A percentile compares a stretch with the other conserved stretches of the same genome.
Evolutionary conservation across 2,797 vertebrate genomes (phyloP).

Genomic region (Odontamblyopus rebecca): DNA sequence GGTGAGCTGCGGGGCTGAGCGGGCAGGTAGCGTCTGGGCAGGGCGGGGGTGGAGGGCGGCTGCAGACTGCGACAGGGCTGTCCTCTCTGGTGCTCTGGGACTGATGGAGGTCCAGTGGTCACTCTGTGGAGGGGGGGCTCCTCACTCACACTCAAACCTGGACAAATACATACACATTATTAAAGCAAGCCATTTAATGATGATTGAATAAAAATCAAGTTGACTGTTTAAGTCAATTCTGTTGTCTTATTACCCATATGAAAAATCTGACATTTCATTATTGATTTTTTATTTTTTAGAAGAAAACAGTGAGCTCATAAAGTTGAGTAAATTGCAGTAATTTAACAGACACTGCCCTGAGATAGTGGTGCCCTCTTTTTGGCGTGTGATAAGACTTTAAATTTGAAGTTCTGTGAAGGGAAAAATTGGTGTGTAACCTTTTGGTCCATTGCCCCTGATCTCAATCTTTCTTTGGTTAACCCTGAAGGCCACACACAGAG

Average conservation of each 20-base stretch:
- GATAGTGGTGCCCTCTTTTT: background rate
- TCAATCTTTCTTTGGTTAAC: constrained; percentile 48
- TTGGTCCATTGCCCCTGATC: constrained; percentile 27
- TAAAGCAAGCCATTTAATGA: background rate
- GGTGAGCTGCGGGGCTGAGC: constrained; percentile 84
- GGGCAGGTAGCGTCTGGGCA: constrained; percentile 86
- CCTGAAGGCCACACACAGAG: constrained; percentile 15
- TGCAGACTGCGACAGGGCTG: constrained; percentile 72
- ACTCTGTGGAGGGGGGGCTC: constrained; percentile 83
- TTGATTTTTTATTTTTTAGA: background rate
- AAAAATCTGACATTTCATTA: too few relatives aligned
- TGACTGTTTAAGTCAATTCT: too few relatives aligned
- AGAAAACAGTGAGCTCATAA: background rate
- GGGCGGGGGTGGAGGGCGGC: constrained; percentile 74
- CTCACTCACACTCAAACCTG: constrained; percentile 87
- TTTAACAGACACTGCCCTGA: background rate
- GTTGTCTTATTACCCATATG: too few relatives aligned
- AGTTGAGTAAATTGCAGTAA: background rate
- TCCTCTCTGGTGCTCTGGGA: constrained; percentile 58
- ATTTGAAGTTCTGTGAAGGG: constrained; percentile 41
- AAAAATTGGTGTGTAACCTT: constrained; percentile 53
- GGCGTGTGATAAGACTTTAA: constrained; percentile 11
- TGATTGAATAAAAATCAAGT: background rate
- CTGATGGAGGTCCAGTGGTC: constrained; percentile 61
- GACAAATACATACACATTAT: background rate